phyloP scores from a whole-genome alignment of 2,888 invertebrate species.

The Resseliella maxima region DNA sequence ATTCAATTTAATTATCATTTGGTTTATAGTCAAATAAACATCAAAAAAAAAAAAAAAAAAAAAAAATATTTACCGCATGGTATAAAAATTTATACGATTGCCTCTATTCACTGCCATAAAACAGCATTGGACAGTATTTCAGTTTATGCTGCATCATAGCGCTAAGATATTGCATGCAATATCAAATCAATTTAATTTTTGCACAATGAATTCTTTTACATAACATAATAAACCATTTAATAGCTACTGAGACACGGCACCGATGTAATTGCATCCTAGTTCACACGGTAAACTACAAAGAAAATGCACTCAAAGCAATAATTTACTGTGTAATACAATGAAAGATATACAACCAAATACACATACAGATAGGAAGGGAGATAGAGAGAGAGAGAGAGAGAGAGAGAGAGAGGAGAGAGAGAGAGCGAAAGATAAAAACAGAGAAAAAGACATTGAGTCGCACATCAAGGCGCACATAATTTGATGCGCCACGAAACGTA shows the following conservation, averaged over 20 bases:
- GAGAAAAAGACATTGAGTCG: background rate
- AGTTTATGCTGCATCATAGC: background rate
- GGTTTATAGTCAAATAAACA: background rate
- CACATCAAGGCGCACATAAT: background rate
- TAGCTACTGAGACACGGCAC: background rate
- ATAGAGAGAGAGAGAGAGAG: no score
- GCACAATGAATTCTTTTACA: background rate
- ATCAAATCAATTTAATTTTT: background rate
- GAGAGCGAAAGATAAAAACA: no score
- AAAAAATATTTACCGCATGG: constrained; percentile 2
- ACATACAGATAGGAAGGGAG: no score
- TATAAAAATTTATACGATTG: background rate
- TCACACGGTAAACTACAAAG: constrained; percentile 1
- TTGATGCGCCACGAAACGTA: background rate
- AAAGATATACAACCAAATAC: background rate
- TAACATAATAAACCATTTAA: background rate
- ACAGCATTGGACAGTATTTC: background rate
- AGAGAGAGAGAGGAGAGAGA: no score
- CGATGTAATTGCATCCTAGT: constrained; percentile 26
- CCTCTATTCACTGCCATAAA: background rate
- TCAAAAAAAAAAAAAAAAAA: no score
- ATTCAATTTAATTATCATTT: background rate
- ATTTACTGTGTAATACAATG: background rate
- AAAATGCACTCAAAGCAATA: constrained; percentile 4
- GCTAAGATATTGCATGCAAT: background rate